These are phyloP conservation scores for Sorex maritimensis DNA, from an alignment of 2,797 vertebrate species.

Conservation along the genomic window DNA sequence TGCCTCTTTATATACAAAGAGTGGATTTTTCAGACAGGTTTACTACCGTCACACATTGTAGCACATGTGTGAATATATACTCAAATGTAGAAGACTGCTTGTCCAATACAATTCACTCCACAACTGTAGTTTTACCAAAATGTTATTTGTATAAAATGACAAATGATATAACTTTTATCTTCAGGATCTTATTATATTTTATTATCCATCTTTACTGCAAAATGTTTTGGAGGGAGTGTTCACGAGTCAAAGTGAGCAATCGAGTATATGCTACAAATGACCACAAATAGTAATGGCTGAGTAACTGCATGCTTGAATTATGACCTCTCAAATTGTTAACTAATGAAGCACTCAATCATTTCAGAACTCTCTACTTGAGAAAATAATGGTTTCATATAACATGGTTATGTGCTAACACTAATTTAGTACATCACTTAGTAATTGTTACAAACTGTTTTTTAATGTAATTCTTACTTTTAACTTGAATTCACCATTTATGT, in stretches of 20 bases:
- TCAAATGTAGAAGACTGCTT: not conserved
- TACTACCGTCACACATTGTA: not conserved
- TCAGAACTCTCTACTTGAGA: not conserved
- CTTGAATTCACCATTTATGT: conserved; percentile 29
- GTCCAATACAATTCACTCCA: not conserved
- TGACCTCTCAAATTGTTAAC: not conserved
- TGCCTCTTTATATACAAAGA: not conserved
- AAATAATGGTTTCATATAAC: not conserved
- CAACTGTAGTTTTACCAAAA: not conserved
- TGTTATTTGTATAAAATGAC: not conserved
- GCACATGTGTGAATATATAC: not conserved
- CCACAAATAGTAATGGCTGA: not conserved
- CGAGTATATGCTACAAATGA: not conserved
- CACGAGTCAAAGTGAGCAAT: not conserved
- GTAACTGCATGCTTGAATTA: not conserved
- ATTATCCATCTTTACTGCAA: not conserved
- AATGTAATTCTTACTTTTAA: not conserved
- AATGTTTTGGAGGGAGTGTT: conserved; percentile 6
- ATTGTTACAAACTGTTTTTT: conserved; percentile 14
- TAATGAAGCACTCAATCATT: not conserved
- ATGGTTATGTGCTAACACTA: not conserved
- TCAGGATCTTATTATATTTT: not conserved
- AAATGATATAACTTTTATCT: not conserved
- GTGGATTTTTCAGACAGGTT: not conserved
- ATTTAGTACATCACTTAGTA: not conserved